Evolutionary conservation across 2,888 invertebrate genomes (phyloP), one percentile per base, ranked within the genome.

Genomic region (Cecidostiba fungosa): DNA sequence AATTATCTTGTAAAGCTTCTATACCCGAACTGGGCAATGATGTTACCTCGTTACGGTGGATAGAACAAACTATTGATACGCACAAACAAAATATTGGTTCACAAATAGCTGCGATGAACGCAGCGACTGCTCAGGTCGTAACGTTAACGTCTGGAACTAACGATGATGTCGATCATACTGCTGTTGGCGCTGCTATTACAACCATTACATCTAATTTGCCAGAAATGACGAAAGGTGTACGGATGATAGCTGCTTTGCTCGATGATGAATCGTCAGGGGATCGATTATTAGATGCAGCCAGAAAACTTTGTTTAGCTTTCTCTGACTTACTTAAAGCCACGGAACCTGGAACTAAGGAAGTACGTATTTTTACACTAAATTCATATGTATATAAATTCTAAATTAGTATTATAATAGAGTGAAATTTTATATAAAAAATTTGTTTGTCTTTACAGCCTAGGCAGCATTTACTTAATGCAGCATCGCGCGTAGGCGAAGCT

Each of bases 101-200:
- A 80, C 98, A 99, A 94, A 97, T 99, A 90, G 99, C 99, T 6
- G 99, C 99, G 85, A 99, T 99, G 99, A 99, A 98, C 94, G 99
- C 99, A 0, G 99, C 99, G 83, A 99, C 99, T 0, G 99, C 99
- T 12, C 98, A 99, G 94, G 97, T 99, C 77, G 97, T 99, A 85
- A 98, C 98, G 0, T 94, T 97, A 84, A 98, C 98, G 0, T 97
- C 97, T 3, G 96, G 96, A 4, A 94, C 96, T 0, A 96, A 96
- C 0, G 98, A 98, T 88, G 98, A 99, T 89, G 97, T 99, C 12
- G 99, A 99, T 94, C 98, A 98, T 92, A 97, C 97, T 5, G 98
- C 98, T 0, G 98, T 99, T 0, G 99, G 99, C 0, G 98, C 98
- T 0, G 99, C 99, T 43, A 98, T 99, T 87, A 98, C 98, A 14